Conservation (phyloP, 2,113 vertebrate genomes). For the Pao palembangensis region DNA sequence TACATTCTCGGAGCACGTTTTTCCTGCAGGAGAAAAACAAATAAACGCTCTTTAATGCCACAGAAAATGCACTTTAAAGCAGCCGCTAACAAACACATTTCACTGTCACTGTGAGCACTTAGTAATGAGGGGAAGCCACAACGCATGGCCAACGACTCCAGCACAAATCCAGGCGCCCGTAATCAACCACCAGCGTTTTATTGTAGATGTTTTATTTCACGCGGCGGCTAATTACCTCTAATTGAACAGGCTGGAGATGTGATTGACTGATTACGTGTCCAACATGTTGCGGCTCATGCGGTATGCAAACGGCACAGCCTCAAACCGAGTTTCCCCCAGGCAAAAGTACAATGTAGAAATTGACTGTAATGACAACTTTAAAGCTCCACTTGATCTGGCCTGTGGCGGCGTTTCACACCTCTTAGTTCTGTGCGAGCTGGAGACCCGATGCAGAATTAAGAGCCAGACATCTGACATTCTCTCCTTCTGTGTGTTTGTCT, state of each 20-base stretch:
- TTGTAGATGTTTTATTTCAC: conserved; percentile 22
- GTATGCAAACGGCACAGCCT: conserved; percentile 15
- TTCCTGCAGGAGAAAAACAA: conserved; percentile 57
- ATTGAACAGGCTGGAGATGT: conserved; percentile 21
- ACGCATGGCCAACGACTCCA: background rate
- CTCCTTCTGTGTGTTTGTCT: conserved; percentile 10
- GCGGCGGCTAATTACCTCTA: conserved; percentile 31
- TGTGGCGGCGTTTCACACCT: conserved; percentile 48
- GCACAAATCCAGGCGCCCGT: background rate
- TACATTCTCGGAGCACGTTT: conserved; percentile 63
- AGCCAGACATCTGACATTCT: conserved; percentile 15
- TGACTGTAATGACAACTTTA: conserved; percentile 56
- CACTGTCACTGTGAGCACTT: background rate
- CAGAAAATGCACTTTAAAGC: conserved; percentile 8
- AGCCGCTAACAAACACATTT: conserved; percentile 1
- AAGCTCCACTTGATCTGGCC: conserved; percentile 43
- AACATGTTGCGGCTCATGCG: conserved; percentile 13
- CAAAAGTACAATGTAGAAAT: conserved; percentile 25
- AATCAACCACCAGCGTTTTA: conserved; percentile 22
- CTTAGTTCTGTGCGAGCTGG: conserved; percentile 29
- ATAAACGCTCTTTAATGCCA: conserved; percentile 18
- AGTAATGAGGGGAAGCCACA: background rate
- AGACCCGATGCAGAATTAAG: conserved; percentile 33
- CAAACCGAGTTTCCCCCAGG: conserved; percentile 39
- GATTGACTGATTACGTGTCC: conserved; percentile 37